Evolutionary conservation across 2,113 vertebrate genomes (phyloP), one percentile per base, ranked within the genome.

Genomic region (Cnemophilus loriae): DNA sequence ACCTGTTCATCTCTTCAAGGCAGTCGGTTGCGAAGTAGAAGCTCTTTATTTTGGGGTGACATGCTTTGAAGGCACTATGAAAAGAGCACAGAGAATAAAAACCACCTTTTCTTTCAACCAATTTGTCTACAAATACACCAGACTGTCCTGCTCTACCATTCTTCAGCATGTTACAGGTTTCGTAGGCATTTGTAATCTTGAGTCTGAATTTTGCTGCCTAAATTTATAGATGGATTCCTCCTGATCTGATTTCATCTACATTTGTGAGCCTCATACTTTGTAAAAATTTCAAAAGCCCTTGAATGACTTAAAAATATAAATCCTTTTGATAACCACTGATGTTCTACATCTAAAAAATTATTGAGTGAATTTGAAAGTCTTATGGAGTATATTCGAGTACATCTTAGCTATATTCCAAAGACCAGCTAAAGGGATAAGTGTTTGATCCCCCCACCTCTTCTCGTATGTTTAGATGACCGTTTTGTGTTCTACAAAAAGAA

Each of bases 1-100:
- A 99, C 99, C 99, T 98, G 96, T 99, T 99, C 99, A 99, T 99
- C 97, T 99, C 99, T 93, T 99, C 98, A n/a, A 98, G 98, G 97
- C 98, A 99, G 95, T 99, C 98, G 6, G 98, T 99, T 94, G 99
- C 98, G 9, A 99, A 99, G 98, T 99, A 99, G 98, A 99, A 99
- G 88, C 98, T 99, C 98, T 99, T 99, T 97, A 99, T 99, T 98
- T 98, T 99, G 87, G 99, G 98, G 96, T 99, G 99, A 90, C 98
- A 99, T 42, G 98, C 99, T 98, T 99, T 99, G 98, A 99, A 99
- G 97, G 98, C 98, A 92, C 99, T 99, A 73, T 5, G 77, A 95
- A 90, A 82, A 41, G 87, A 93, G 39, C 50, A 96, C 35, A 97
- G 77, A 95, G 71, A 68, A 81, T 47, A 63, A 65, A 87, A 53